Evolutionary conservation across 2,888 invertebrate genomes (phyloP), one percentile per base, ranked within the genome.

Genomic region (Bimastos eiseni): DNA sequence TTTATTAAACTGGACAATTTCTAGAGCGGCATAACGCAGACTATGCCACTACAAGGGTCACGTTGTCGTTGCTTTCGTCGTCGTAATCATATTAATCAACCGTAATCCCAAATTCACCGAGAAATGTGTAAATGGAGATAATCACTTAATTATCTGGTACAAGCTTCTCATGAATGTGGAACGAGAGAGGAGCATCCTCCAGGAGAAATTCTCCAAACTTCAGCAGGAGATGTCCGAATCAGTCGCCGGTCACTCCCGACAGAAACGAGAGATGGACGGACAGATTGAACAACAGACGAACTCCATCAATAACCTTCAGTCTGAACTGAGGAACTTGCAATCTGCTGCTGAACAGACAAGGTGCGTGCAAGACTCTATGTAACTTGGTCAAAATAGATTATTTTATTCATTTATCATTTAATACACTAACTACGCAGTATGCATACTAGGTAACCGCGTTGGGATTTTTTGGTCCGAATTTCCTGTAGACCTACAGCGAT

Each of bases 131-230:
- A 33, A 5, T 33, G 37, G 6, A 34, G 36, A 86, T 1, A 86
- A 86, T 37, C 36, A 84, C n/a, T 33, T 84, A 84, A 34, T 86
- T 36, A 24, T 34, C 33, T 37, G 34, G 83, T 92, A 92, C 4
- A 92, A 94, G 94, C 93, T 93, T 6, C 93, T 94, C 92, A 96
- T 98, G 30, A 97, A 98, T 94, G 97, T 97, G 97, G 95, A 95
- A 94, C 98, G 98, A 95, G 98, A 98, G 95, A 98, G 98, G 93
- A 97, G 98, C 96, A 97, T 98, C 0, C 95, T 98, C 5, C 96
- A 97, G 90, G 98, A 98, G 94, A 97, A 97, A 92, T 95, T 98
- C 55, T 97, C 98, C 93, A 96, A 96, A 91, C 96, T 97, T 3
- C 96, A 97, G 92, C 96, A 97, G 33, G 97, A 97, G 91, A 95